phyloP scores from a whole-genome alignment of 1,140 invertebrate species.

The Heliothis virescens region DNA sequence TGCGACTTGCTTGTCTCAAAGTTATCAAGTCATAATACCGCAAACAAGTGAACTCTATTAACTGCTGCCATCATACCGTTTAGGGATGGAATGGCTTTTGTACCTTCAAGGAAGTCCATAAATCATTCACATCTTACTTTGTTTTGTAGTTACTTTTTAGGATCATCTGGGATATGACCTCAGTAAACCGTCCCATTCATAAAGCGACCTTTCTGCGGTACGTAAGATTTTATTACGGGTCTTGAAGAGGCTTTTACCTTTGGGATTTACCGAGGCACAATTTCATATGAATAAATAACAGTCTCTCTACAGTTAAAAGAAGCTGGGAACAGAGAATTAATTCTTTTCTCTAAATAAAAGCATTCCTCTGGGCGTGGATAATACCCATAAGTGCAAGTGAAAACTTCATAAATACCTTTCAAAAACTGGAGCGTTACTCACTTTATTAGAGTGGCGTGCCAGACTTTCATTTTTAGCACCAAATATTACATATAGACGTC shows the following conservation, averaged over 20 bases:
- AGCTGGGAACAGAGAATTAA: constrained; percentile 8
- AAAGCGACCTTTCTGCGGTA: constrained; percentile 36
- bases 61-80: constrained; percentile 12
- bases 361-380: constrained; percentile 16
- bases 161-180: constrained; percentile 29
- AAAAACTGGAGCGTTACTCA: constrained; percentile 35
- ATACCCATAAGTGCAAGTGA: constrained; percentile 17
- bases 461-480: constrained; percentile 48
- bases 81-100: constrained; percentile 9
- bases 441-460: constrained; percentile 31
- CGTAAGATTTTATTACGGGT: constrained; percentile 42
- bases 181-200: constrained; percentile 22
- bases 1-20: constrained; percentile 19
- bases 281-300: constrained; percentile 42
- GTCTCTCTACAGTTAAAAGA: constrained; percentile 23
- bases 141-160: constrained; percentile 27
- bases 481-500: constrained; percentile 34
- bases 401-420: constrained; percentile 38
- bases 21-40: constrained; percentile 26
- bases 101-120: constrained; percentile 19
- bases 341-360: background rate
- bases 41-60: constrained; percentile 29
- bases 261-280: constrained; percentile 1
- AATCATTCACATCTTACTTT: constrained; percentile 32
- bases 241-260: constrained; percentile 34